A percentile compares a stretch with the other conserved stretches of the same genome.
These are phyloP conservation scores for Chrysolina americana DNA, from an alignment of 2,888 invertebrate genomes.

Conservation along the genomic window DNA sequence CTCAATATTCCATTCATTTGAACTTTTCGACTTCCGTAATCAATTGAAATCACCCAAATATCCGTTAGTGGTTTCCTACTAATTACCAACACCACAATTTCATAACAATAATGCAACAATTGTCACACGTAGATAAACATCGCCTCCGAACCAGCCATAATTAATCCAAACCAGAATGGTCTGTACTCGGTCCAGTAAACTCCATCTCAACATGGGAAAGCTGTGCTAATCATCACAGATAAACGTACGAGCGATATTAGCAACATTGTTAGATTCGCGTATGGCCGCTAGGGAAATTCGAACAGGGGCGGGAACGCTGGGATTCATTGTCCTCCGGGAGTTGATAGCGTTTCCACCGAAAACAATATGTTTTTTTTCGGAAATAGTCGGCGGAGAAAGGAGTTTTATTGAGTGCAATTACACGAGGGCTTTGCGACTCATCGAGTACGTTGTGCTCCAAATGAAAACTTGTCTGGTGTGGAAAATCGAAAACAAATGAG, in stretches of 20 bases:
- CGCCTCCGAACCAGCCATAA: neutral
- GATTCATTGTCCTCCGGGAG: slow-evolving; percentile 14
- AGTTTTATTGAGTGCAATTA: slow-evolving; percentile 22
- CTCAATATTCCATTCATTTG: too few species aligned
- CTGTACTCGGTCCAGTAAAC: neutral
- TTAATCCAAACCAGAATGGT: neutral
- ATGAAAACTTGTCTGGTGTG: slow-evolving; percentile 13
- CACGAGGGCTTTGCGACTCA: slow-evolving; percentile 1
- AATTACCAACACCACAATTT: neutral
- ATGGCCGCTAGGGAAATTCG: slow-evolving; percentile 53
- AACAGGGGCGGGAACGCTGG: slow-evolving; percentile 44
- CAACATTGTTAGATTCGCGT: slow-evolving; percentile 52
- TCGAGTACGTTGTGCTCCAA: slow-evolving; percentile 1
- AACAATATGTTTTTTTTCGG: slow-evolving; percentile 18
- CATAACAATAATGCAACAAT: neutral
- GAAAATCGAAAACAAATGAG: slow-evolving; percentile 11
- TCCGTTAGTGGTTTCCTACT: too few species aligned
- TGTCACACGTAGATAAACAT: slow-evolving; percentile 3
- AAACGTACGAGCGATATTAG: slow-evolving; percentile 41
- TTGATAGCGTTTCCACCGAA: slow-evolving; percentile 12
- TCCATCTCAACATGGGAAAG: slow-evolving; percentile 8
- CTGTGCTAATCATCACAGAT: slow-evolving; percentile 51
- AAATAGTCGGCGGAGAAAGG: slow-evolving; percentile 18
- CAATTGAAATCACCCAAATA: too few species aligned
- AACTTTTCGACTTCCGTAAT: too few species aligned